Base-by-base conservation (phyloP, 92 coral and sea anemone species). In the Porites evermanni region DNA sequence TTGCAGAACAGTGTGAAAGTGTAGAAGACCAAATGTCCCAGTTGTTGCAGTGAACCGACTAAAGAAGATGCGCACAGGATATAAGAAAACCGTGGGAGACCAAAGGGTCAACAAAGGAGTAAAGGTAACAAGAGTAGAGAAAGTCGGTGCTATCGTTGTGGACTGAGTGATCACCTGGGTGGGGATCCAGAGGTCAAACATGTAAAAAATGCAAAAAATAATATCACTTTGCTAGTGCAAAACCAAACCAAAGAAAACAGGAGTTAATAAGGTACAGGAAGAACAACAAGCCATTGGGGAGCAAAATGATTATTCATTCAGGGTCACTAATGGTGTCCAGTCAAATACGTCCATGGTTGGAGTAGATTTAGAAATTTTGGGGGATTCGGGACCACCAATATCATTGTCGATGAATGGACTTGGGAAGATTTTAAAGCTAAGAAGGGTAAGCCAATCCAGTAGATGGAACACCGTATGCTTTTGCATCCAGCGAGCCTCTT, bases 1-100 rank as follows among this genome's bases (percentile, higher is more conserved):
- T 88, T 53, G 94, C 94, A 20, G 88, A 91, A 68, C 83, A 88
- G 56, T 88, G 92, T 63, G 90, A 88, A 72, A 88, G 67, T 60
- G 92, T 91, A 54, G 88, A 91, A 23, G 63, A 70, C 74, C 92
- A 84, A 77, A 74, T 84, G 89, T 66, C 89, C 63, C 72, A 90
- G 1, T 47, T 87, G 54, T 6, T 59, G 16, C 10, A 74, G 13
- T 11, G 90, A 54, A 17, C 59, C 53, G 75, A 66, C 60, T 14
- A 20, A 65, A 81, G 56, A 19, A 53, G 10, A 16, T 64, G 56
- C 50, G 68, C 67, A 53, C 77, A 69, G 75, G 11, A 26, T 59
- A 20, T 38, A 7, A 19, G 65, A 58, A 23, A 79, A 51, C 4
- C 81, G 51, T 8, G 44, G 54, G 3, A 53, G 75, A 77, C 76